phyloP scores from a whole-genome alignment of 2,888 invertebrate species.

The Cheilosia impressa region DNA sequence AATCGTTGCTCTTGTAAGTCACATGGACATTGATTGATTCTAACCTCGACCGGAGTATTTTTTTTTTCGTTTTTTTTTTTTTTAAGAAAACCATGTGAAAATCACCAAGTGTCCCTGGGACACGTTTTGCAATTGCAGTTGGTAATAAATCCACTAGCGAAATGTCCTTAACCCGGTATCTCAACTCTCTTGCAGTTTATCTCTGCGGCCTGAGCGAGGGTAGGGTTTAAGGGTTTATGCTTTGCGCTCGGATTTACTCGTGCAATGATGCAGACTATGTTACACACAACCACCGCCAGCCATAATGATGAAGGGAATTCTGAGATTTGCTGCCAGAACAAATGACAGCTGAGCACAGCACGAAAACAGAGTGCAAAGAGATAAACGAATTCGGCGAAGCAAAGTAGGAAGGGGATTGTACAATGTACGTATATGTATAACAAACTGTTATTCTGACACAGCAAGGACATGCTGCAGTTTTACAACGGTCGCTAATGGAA shows the following conservation, averaged over 20 bases:
- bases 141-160: slow-evolving; percentile 55
- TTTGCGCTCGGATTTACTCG: slow-evolving; percentile 52
- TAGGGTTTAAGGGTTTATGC: background rate
- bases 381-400: slow-evolving; percentile 25
- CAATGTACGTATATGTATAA: too few species aligned
- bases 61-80: background rate
- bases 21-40: slow-evolving; percentile 67
- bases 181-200: slow-evolving; percentile 4
- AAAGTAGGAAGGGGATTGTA: slow-evolving; percentile 3
- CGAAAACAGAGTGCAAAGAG: slow-evolving; percentile 35
- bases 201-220: background rate
- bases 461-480: slow-evolving; percentile 58
- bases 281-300: slow-evolving; percentile 8
- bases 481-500: slow-evolving; percentile 59
- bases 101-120: slow-evolving; percentile 30
- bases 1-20: slow-evolving; percentile 39
- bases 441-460: slow-evolving; percentile 50
- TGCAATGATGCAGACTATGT: slow-evolving; percentile 46
- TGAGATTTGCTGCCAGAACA: slow-evolving; percentile 45
- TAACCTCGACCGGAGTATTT: slow-evolving; percentile 45
- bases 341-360: slow-evolving; percentile 49
- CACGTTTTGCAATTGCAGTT: slow-evolving; percentile 40
- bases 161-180: slow-evolving; percentile 48
- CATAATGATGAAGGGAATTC: slow-evolving; percentile 45
- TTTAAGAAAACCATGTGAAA: slow-evolving; percentile 1